phyloP scores from a whole-genome alignment of 2,888 invertebrate genomes.

The Aquatica leii region DNA sequence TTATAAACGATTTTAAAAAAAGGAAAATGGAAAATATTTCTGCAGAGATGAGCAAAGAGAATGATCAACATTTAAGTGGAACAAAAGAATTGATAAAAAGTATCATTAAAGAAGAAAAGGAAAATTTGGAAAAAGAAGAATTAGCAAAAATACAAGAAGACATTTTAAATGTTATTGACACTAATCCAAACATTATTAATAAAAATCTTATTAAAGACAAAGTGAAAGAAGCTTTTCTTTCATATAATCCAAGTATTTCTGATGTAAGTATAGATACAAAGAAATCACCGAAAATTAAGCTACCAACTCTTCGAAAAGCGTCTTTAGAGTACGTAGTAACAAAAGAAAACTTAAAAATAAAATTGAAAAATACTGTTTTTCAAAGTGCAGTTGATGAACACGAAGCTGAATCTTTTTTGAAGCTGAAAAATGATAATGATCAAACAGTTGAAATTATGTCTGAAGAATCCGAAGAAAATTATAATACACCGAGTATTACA shows the following conservation, averaged over 20 bases:
- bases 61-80: slow-evolving; percentile 10
- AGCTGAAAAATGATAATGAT: not conserved
- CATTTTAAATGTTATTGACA: slow-evolving; percentile 62
- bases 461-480: slow-evolving; percentile 14
- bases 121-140: slow-evolving; percentile 62
- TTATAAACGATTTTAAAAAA: slow-evolving; percentile 31
- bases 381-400: not conserved
- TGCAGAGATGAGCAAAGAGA: slow-evolving; percentile 37
- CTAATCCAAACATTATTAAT: slow-evolving; percentile 62
- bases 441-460: slow-evolving; percentile 27
- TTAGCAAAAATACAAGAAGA: slow-evolving; percentile 60
- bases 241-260: slow-evolving; percentile 6
- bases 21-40: slow-evolving; percentile 24
- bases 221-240: slow-evolving; percentile 34
- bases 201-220: slow-evolving; percentile 61
- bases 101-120: slow-evolving; percentile 58
- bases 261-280: slow-evolving; percentile 19
- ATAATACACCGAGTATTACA: not conserved
- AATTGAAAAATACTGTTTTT: slow-evolving; percentile 25
- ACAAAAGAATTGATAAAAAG: slow-evolving; percentile 49
- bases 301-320: slow-evolving; percentile 16
- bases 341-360: slow-evolving; percentile 27
- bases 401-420: not conserved
- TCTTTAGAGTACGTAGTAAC: slow-evolving; percentile 24
- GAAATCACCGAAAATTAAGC: slow-evolving; percentile 20